A percentile compares a stretch with the other conserved stretches of the same genome.
These are phyloP conservation scores for Equus przewalskii DNA, from an alignment of 2,113 vertebrate genomes.

Conservation along the genomic window DNA sequence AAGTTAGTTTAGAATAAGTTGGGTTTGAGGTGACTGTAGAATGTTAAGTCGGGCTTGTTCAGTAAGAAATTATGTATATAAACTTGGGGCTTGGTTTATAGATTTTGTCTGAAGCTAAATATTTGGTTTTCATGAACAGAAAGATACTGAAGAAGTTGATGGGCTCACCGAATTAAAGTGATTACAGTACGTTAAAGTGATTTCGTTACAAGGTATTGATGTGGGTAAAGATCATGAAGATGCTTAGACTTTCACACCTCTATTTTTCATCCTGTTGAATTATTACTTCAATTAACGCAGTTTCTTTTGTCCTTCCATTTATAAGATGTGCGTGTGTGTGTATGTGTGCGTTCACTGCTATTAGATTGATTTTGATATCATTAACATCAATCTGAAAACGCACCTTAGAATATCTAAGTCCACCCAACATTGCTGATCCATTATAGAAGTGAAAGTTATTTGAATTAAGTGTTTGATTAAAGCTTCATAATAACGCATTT, in stretches of 20 bases:
- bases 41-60: neutral
- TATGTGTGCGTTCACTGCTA: neutral
- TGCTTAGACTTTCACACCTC: neutral
- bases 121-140: neutral
- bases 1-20: neutral
- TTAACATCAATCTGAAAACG: neutral
- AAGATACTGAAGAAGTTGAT: neutral
- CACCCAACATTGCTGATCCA: neutral
- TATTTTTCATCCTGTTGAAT: neutral
- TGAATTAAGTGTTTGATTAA: conserved; percentile 28
- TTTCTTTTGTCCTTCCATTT: neutral
- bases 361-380: neutral
- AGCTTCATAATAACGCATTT: neutral
- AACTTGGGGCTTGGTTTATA: neutral
- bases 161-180: neutral
- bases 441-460: neutral
- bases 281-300: neutral
- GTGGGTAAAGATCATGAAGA: neutral
- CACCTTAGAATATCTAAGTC: neutral
- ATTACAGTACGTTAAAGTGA: neutral
- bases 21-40: neutral
- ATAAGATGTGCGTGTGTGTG: neutral
- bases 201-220: neutral
- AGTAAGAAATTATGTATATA: neutral
- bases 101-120: neutral